Evolutionary conservation across 2,797 vertebrate species (phyloP).

Genomic region (Margarornis squamiger): DNA sequence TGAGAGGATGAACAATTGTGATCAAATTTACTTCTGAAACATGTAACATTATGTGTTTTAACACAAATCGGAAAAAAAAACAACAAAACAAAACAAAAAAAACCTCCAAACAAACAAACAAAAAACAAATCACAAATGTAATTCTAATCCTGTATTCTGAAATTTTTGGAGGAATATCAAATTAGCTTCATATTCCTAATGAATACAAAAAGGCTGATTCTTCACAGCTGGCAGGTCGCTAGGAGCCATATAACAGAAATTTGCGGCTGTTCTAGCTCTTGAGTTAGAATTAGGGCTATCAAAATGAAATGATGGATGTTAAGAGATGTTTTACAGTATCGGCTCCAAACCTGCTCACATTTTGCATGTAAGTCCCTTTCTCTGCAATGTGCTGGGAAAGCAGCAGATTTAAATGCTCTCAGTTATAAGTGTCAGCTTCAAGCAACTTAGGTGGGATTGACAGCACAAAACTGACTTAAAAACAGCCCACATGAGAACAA

Average conservation of each 20-base stretch:
- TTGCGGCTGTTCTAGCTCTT: neutral
- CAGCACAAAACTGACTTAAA: neutral
- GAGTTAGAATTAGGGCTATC: neutral
- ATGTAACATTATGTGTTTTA: neutral
- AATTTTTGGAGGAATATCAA: neutral
- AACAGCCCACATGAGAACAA: slow-evolving; percentile 21
- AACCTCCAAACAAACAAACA: neutral
- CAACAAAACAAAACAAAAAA: no score
- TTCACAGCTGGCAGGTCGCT: neutral
- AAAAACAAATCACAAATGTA: neutral
- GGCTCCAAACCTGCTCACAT: neutral
- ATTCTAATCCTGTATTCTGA: neutral
- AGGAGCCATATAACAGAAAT: neutral
- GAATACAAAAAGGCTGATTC: slow-evolving; percentile 20
- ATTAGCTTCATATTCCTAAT: neutral
- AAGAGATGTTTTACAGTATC: neutral
- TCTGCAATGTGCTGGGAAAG: neutral
- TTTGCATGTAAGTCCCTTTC: neutral
- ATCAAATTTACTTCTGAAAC: neutral
- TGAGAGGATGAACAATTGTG: neutral
- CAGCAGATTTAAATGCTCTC: neutral
- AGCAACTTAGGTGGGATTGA: slow-evolving; percentile 5
- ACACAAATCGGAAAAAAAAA: neutral
- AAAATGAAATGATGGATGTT: slow-evolving; percentile 4
- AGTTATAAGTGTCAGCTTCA: neutral